Base-by-base conservation (phyloP, 2,888 invertebrate genomes). In the Limulus polyphemus region DNA sequence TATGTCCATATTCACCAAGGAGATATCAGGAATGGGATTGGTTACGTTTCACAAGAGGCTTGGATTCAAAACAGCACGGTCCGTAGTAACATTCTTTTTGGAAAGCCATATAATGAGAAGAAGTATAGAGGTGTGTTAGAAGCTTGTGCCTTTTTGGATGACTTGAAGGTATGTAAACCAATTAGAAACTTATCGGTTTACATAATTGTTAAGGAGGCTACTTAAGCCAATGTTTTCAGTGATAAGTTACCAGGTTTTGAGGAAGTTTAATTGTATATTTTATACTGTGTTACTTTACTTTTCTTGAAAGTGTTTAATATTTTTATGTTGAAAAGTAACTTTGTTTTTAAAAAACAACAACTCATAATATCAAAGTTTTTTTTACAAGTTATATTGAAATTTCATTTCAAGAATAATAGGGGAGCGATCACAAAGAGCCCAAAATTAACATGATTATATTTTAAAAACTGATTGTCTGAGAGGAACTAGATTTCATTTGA, bases 41-140 rank as follows among this genome's bases (percentile, higher is more conserved):
- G 88, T 17, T 87, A 86, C 72, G 88, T 92, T 0, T 83, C 86
- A 0, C 97, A 98, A 79, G 86, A 86, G 68, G 83, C 93, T 0
- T 99, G 97, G 97, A 79, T 99, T 57, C 88, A 94, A 71, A 83
- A 90, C 58, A 92, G 89, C 50, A 89, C 91, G 1, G 83, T 99
- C 56, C 82, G 88, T 58, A 91, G 94, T 62, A 99, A 98, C 75
- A 93, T 99, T 69, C 79, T 97, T 49, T 97, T 97, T 79, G 97
- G 95, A 1, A 84, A 84, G 71, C 80, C 84, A 0, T 92, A 85
- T 70, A 87, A 93, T 72, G 84, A 85, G 64, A 79, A 80, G 12
- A 85, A 83, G 75, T 98, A 97, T 75, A 78, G 79, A 74, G 78
- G 79, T 2, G 86, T 95, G 0, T 73, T 98, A 12, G 84, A 86